Percentiles rank a stretch among this genome's conserved stretches.
phyloP scores from a whole-genome alignment of 2,113 vertebrate species.

The Calypte anna region DNA sequence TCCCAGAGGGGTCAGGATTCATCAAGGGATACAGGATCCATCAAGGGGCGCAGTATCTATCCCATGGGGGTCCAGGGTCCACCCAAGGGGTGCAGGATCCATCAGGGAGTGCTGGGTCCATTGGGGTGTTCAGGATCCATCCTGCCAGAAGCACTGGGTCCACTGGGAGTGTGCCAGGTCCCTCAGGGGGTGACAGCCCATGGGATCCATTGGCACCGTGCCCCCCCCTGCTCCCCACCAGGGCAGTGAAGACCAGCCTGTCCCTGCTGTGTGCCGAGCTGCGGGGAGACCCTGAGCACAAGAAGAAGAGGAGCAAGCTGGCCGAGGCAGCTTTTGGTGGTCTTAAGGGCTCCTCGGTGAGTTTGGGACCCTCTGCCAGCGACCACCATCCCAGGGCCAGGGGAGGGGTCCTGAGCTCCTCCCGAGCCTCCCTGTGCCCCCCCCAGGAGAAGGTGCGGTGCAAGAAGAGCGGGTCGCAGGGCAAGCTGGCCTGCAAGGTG shows the following conservation, averaged over 20 bases:
- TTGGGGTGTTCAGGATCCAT: background rate
- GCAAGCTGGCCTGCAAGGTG: slow-evolving; percentile 79
- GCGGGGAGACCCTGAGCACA: slow-evolving; percentile 77
- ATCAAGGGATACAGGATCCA: background rate
- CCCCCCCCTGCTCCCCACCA: slow-evolving; percentile 63
- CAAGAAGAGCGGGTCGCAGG: slow-evolving; percentile 75
- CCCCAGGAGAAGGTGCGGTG: slow-evolving; percentile 81
- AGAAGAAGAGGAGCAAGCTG: slow-evolving; percentile 86
- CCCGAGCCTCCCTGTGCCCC: background rate
- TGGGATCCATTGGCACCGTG: rapidly evolving
- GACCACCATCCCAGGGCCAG: rapidly evolving
- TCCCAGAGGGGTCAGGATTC: no score
- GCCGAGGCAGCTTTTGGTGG: slow-evolving; percentile 78
- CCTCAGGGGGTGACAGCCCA: no score
- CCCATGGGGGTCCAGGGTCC: background rate
- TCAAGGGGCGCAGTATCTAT: background rate
- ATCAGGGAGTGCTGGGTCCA: no score
- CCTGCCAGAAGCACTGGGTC: no score
- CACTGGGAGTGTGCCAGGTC: background rate
- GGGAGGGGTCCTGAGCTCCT: background rate
- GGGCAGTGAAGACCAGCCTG: slow-evolving; percentile 84
- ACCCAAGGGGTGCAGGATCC: background rate
- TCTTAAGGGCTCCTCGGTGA: slow-evolving; percentile 58
- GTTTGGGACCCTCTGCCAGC: rapidly evolving
- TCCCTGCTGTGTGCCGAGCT: slow-evolving; percentile 85